phyloP scores from a whole-genome alignment of 2,113 vertebrate genomes.

The Ariopsis seemanni region DNA sequence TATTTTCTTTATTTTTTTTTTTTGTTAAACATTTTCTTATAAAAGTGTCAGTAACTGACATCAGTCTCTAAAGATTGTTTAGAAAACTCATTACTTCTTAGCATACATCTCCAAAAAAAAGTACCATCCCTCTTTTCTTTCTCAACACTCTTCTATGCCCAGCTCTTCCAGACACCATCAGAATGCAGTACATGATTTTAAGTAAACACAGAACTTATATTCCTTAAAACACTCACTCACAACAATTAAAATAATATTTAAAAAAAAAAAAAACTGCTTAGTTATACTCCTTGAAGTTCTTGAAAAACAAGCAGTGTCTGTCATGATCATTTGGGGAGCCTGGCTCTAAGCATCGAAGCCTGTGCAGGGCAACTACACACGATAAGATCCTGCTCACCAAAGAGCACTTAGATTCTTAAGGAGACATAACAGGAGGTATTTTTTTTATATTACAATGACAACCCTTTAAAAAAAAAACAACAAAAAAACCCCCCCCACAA shows the following conservation, averaged over 20 bases:
- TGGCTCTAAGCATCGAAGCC: slow-evolving; percentile 14
- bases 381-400: slow-evolving; percentile 62
- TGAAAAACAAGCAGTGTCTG: slow-evolving; percentile 65
- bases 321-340: slow-evolving; percentile 8
- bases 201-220: slow-evolving; percentile 71
- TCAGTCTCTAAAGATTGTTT: slow-evolving; percentile 65
- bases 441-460: slow-evolving; percentile 63
- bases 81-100: slow-evolving; percentile 15
- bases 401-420: slow-evolving; percentile 68
- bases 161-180: slow-evolving; percentile 56
- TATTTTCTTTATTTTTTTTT: slow-evolving; percentile 63
- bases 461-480: not conserved
- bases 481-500: slow-evolving; percentile 54
- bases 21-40: slow-evolving; percentile 59
- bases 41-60: slow-evolving; percentile 78
- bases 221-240: slow-evolving; percentile 55
- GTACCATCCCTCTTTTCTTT: slow-evolving; percentile 69
- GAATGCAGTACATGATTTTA: slow-evolving; percentile 71
- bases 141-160: slow-evolving; percentile 48
- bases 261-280: slow-evolving; percentile 72
- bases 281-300: slow-evolving; percentile 71
- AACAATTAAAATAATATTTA: not conserved
- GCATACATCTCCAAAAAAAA: slow-evolving; percentile 66
- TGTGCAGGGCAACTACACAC: slow-evolving; percentile 41
- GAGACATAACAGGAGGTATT: slow-evolving; percentile 72